Base-by-base conservation (phyloP, 2,113 vertebrate species). In the Hemicordylus capensis region DNA sequence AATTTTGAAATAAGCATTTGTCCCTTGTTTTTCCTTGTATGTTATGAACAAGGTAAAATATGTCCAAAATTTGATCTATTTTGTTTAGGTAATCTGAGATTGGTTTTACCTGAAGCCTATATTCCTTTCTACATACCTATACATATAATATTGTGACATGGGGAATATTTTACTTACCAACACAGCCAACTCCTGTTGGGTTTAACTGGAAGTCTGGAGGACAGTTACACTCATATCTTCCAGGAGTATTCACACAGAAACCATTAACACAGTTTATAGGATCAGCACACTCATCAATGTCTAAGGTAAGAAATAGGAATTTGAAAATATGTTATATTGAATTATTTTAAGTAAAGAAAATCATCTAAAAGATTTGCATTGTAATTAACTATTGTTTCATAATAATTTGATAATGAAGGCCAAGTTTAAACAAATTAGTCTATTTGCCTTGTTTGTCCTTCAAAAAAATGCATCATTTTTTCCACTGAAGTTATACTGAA, bases 181-280 rank as follows among this genome's bases (percentile, higher is more conserved):
- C 97, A 90, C 97, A 98, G 37, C 97, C 97, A 73, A 98, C 95
- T 73, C 97, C 97, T 8, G 97, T 97, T 61, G 97, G 97, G 88
- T 98, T 98, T 76, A 98, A 94, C 76, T 98, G 96, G 86, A 98
- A 98, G 88, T 97, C 97, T 20, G 96, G 92, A 28, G 97, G 97
- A 75, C 97, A 98, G 58, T 97, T 97, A 87, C 97, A 98, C 76
- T 97, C 96, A 2, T 98, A 98, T n/a, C 96, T 96, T 78, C 97
- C 97, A 2, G 96, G 96, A 1, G 95, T 97, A 88, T 97, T 98
- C 84, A 97, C 94, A 94, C 97, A 98, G 2, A 97, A 92, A 61
- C 97, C 97, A 44, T 98, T 98, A 78, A 98, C 96, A 91, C 97
- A 98, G 88, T 97, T 98, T 82, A 98, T 97, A 28, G 97, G 97